Base-by-base conservation (phyloP, 2,113 vertebrate species). In the Chaetodon auriga region DNA sequence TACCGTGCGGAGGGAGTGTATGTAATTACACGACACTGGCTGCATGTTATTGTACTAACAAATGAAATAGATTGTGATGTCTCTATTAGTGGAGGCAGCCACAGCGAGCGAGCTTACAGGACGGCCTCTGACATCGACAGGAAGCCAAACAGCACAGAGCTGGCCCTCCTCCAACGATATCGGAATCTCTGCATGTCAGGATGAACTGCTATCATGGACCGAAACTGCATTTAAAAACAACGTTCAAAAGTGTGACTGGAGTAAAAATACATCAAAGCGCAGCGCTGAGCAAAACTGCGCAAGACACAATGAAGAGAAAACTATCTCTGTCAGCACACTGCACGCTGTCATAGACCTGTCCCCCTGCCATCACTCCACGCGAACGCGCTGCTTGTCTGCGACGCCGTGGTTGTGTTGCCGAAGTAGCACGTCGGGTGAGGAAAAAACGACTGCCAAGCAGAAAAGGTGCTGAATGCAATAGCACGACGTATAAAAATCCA, bases 21-120 rank as follows among this genome's bases (percentile, higher is more conserved):
- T 83, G 85, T 75, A 81, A 91, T 90, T 83, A 84, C 70, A 80
- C 80, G 80, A 89, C 82, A 80, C 18, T 41, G 53, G 72, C 66
- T 58, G 30, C 0, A 55, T 84, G 71, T 75, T 82, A 72, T 82
- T 90, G 83, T 36, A 61, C 74, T 81, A 75, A 75, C 79, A 58
- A 82, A 86, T 83, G 69, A 75, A 84, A 82, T 48, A 77, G 60
- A 87, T 25, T 55, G 51, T 55, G 73, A 87, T 84, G 82, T 82
- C 43, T 81, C 61, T 76, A 66, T 85, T 72, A 76, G 71, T 54
- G 79, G 69, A 53, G 13, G 65, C 38, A 55, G 64, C 19, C 19
- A 10, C 3, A 19, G 55, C 18, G 65, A 57, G 15, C 30, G 65
- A 75, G 53, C 14, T 8, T 10, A 51, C 1, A 13, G 19, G 65